phyloP scores from a whole-genome alignment of 2,113 vertebrate species.

The Stegastes partitus region DNA sequence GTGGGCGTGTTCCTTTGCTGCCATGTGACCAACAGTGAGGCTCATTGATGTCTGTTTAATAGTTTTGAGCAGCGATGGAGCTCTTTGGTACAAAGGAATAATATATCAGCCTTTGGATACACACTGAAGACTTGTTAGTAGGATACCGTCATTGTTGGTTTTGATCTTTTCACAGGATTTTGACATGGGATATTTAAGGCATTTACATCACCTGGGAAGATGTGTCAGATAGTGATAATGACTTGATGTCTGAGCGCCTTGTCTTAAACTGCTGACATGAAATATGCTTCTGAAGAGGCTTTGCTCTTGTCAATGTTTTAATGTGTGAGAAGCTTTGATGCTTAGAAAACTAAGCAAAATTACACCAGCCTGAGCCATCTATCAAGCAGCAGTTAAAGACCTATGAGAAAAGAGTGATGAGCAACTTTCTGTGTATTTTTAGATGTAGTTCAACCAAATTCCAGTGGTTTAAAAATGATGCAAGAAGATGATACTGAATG shows the following conservation, averaged over 20 bases:
- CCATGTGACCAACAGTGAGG: neutral
- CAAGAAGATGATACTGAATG: constrained; percentile 10
- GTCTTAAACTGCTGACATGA: too few relatives aligned
- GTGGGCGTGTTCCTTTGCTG: neutral
- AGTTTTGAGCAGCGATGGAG: neutral
- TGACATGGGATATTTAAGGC: too few relatives aligned
- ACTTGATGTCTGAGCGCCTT: too few relatives aligned
- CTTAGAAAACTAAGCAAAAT: too few relatives aligned
- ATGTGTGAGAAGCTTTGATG: too few relatives aligned
- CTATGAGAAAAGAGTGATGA: neutral
- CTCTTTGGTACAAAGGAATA: neutral
- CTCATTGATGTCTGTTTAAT: too few relatives aligned
- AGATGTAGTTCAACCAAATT: neutral
- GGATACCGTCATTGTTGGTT: too few relatives aligned
- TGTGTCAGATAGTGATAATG: too few relatives aligned
- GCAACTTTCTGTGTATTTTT: neutral
- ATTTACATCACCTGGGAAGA: too few relatives aligned
- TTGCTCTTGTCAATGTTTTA: too few relatives aligned
- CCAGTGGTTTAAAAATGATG: neutral
- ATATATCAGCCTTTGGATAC: neutral
- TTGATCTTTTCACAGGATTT: too few relatives aligned
- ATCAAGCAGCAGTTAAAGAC: neutral
- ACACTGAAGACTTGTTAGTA: neutral
- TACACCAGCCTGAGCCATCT: neutral
- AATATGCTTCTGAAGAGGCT: too few relatives aligned